Evolutionary conservation across 2,113 vertebrate genomes (phyloP).

Genomic region (Chaetorhynchus papuensis): DNA sequence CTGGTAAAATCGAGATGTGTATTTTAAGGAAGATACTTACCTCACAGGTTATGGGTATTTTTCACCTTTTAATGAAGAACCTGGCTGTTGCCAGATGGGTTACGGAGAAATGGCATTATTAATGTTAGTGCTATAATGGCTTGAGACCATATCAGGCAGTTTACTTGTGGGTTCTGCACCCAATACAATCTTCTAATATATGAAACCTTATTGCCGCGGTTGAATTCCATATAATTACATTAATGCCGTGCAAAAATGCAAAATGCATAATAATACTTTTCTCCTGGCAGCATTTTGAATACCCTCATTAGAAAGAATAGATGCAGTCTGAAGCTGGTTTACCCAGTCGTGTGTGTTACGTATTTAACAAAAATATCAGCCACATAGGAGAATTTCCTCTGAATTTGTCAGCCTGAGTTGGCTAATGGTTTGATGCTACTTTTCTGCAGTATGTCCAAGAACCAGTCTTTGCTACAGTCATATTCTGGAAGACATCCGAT

Average conservation of each 20-base stretch:
- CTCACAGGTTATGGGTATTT: neutral
- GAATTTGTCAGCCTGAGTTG: neutral
- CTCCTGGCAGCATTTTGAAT: neutral
- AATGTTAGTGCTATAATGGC: neutral
- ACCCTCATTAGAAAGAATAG: neutral
- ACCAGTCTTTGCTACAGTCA: neutral
- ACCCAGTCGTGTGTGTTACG: neutral
- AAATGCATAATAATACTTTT: neutral
- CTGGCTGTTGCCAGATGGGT: neutral
- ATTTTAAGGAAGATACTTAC: neutral
- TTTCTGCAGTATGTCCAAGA: neutral
- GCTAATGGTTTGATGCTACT: neutral
- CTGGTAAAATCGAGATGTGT: neutral
- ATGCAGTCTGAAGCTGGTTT: neutral
- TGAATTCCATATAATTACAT: neutral
- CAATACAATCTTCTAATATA: neutral
- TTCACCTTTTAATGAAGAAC: neutral
- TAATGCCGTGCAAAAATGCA: neutral
- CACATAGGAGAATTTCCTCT: neutral
- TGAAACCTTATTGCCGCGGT: neutral
- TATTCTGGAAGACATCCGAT: neutral
- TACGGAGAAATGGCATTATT: neutral
- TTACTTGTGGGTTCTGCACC: neutral
- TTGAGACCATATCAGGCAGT: neutral
- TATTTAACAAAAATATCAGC: neutral